These are phyloP conservation scores for Drosophila biarmipes DNA, from an alignment of 1,140 invertebrate genomes.

Conservation along the genomic window DNA sequence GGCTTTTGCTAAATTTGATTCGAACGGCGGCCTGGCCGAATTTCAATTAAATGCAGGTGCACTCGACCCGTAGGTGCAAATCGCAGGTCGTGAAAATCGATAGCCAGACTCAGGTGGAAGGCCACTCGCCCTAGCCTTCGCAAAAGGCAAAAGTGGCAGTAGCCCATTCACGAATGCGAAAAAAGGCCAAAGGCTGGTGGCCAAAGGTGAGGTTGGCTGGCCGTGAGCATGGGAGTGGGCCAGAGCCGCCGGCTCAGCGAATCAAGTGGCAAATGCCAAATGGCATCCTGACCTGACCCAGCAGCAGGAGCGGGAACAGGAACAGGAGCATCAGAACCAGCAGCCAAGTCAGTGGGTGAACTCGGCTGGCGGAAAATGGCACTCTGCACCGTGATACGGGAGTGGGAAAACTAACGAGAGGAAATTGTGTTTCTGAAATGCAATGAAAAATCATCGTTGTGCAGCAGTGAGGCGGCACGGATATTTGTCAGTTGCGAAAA, in stretches of 20 bases:
- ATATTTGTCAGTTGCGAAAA: slow-evolving; percentile 15
- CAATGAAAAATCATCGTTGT: slow-evolving; percentile 40
- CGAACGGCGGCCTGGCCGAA: slow-evolving; percentile 41
- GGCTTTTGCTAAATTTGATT: slow-evolving; percentile 71
- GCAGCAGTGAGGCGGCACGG: slow-evolving; percentile 13
- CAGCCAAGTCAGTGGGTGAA: slow-evolving; percentile 14
- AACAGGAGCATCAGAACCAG: slow-evolving; percentile 4
- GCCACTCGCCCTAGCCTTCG: slow-evolving; percentile 1
- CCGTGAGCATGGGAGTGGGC: neutral
- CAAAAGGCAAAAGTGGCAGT: neutral
- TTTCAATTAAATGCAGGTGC: slow-evolving; percentile 57
- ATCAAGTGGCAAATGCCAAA: slow-evolving; percentile 71
- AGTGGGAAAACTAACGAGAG: slow-evolving; percentile 6
- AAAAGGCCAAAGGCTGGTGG: slow-evolving; percentile 31
- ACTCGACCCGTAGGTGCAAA: slow-evolving; percentile 24
- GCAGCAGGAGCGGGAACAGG: slow-evolving; percentile 3
- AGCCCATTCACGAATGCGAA: slow-evolving; percentile 45
- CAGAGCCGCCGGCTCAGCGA: slow-evolving; percentile 17
- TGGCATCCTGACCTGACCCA: slow-evolving; percentile 46
- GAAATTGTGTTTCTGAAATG: slow-evolving; percentile 45
- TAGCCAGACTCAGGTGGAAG: slow-evolving; percentile 25
- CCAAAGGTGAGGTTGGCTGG: slow-evolving; percentile 41
- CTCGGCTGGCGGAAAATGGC: slow-evolving; percentile 9
- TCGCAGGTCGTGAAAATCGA: slow-evolving; percentile 64
- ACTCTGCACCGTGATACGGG: slow-evolving; percentile 35